Evolutionary conservation across 2,888 invertebrate genomes (phyloP).

Genomic region (Mythimna lalbum): DNA sequence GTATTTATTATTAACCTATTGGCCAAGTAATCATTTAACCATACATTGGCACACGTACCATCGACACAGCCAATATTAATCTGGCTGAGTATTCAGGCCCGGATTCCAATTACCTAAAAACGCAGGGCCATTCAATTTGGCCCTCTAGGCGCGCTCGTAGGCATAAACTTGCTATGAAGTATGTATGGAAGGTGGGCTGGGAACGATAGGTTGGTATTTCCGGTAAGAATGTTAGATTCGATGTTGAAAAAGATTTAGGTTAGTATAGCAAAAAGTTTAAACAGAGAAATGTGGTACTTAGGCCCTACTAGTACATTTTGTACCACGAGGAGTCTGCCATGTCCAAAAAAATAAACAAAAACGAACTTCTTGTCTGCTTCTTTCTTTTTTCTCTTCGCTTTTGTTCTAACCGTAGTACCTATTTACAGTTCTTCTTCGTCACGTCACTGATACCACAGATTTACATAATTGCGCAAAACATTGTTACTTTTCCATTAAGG

Average conservation of each 20-base stretch:
- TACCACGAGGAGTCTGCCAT: no score
- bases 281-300: no score
- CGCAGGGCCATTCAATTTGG: slow-evolving; percentile 77
- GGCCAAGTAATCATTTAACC: slow-evolving; percentile 55
- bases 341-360: no score
- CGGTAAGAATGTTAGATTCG: slow-evolving; percentile 21
- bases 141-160: slow-evolving; percentile 63
- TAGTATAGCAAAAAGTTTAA: no score
- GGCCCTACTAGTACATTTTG: no score
- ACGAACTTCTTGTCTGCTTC: no score
- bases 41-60: slow-evolving; percentile 49
- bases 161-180: slow-evolving; percentile 66
- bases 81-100: slow-evolving; percentile 65
- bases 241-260: background rate
- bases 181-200: slow-evolving; percentile 61
- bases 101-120: slow-evolving; percentile 78
- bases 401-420: no score
- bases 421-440: no score
- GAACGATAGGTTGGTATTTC: slow-evolving; percentile 43
- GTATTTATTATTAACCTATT: slow-evolving; percentile 52
- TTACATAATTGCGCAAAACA: no score
- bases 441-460: no score
- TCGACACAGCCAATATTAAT: slow-evolving; percentile 67
- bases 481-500: no score
- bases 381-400: no score